These are phyloP conservation scores for Poeciliopsis retropinna DNA, from an alignment of 2,113 vertebrate genomes.

Conservation along the genomic window DNA sequence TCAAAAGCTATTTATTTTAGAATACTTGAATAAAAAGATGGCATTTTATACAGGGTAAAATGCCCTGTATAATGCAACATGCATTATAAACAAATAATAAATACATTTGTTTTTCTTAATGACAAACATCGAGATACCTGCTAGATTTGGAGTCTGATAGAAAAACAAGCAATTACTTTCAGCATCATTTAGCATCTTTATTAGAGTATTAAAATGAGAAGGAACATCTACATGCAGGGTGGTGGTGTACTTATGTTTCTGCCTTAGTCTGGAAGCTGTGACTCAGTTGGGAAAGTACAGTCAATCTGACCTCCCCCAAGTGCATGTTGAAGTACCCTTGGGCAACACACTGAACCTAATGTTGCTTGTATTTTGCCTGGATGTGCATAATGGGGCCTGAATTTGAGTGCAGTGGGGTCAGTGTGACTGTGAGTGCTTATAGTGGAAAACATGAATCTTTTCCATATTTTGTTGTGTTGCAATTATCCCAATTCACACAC, in stretches of 20 bases:
- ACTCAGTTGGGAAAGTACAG: too few species aligned
- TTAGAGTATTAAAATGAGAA: slow-evolving; percentile 4
- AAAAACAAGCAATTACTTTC: neutral
- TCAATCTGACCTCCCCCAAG: too few species aligned
- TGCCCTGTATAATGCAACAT: neutral
- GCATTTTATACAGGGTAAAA: neutral
- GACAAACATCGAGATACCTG: neutral
- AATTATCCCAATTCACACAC: neutral
- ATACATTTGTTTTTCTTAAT: too few species aligned
- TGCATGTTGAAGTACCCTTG: too few species aligned
- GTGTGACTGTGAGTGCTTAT: too few species aligned
- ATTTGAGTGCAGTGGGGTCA: too few species aligned
- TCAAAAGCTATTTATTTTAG: neutral
- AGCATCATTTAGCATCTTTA: slow-evolving; percentile 19
- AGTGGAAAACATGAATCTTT: too few species aligned
- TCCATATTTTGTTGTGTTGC: too few species aligned
- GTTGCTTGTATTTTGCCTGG: too few species aligned
- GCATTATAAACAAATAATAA: neutral
- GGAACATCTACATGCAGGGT: neutral
- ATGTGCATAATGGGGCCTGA: too few species aligned
- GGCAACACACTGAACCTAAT: too few species aligned
- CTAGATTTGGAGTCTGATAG: neutral
- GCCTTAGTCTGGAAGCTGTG: too few species aligned
- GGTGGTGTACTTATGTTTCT: neutral
- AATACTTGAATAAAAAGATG: neutral